phyloP scores from a whole-genome alignment of 2,888 invertebrate genomes.

The Heterodera filipjevi region DNA sequence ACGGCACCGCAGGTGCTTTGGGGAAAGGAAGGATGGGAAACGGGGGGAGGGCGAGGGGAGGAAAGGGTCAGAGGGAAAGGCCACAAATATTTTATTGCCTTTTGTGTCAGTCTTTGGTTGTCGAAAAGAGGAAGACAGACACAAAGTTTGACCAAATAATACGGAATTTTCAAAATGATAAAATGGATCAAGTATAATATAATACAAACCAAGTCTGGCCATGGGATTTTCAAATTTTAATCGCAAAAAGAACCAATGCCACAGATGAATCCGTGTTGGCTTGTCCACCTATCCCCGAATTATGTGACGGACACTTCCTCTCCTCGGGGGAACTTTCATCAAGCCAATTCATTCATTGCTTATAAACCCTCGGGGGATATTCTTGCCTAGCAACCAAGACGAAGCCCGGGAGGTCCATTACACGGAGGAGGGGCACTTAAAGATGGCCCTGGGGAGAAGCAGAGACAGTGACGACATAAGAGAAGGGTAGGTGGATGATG shows the following conservation, averaged over 20 bases:
- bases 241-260: neutral
- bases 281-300: neutral
- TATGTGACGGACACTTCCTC: neutral
- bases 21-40: neutral
- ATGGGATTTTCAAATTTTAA: too few species aligned
- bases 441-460: neutral
- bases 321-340: neutral
- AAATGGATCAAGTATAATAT: neutral
- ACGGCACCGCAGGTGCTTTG: neutral
- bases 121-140: too few species aligned
- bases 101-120: too few species aligned
- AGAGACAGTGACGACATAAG: neutral
- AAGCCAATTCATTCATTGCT: neutral
- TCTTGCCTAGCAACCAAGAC: constrained; percentile 8
- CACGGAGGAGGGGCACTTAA: neutral
- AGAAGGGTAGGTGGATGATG: neutral
- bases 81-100: too few species aligned
- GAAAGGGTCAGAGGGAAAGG: too few species aligned
- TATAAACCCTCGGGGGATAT: neutral
- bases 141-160: too few species aligned
- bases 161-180: neutral
- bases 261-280: neutral
- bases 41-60: too few species aligned
- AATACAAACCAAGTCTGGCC: too few species aligned
- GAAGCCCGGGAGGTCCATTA: constrained; percentile 12